Conservation (phyloP, 2,113 vertebrate species). For the Pseudolaguvia tuberculata region DNA sequence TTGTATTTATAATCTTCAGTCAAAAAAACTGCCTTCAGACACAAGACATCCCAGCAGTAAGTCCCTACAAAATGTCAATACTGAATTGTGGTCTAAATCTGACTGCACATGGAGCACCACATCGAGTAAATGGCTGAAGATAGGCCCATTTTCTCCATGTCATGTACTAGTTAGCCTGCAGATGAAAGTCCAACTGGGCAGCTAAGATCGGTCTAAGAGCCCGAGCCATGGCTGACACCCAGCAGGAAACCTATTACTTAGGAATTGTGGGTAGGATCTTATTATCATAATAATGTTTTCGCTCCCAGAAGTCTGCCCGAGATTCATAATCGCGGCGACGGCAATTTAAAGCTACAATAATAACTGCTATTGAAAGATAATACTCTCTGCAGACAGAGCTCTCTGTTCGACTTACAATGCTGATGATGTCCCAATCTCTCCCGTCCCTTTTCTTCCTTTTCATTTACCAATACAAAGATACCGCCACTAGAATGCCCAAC, state of each 20-base stretch:
- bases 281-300: slow-evolving; percentile 54
- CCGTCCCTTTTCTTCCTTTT: slow-evolving; percentile 33
- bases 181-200: slow-evolving; percentile 41
- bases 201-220: slow-evolving; percentile 32
- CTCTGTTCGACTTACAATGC: slow-evolving; percentile 40
- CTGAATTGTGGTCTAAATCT: not conserved
- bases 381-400: slow-evolving; percentile 40
- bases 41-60: not conserved
- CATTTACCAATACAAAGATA: slow-evolving; percentile 38
- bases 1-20: not conserved
- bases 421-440: slow-evolving; percentile 35
- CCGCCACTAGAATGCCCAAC: slow-evolving; percentile 26
- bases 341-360: slow-evolving; percentile 49
- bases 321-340: slow-evolving; percentile 47
- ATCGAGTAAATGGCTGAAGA: slow-evolving; percentile 43
- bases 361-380: slow-evolving; percentile 46
- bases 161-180: slow-evolving; percentile 25
- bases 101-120: slow-evolving; percentile 20
- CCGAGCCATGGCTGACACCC: slow-evolving; percentile 34
- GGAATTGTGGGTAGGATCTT: slow-evolving; percentile 47
- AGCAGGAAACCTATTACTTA: slow-evolving; percentile 45
- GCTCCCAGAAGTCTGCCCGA: slow-evolving; percentile 49
- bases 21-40: not conserved
- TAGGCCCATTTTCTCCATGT: slow-evolving; percentile 41
- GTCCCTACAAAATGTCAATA: not conserved